A percentile compares a stretch with the other conserved stretches of the same genome.
These are phyloP conservation scores for Eciton burchellii DNA, from an alignment of 1,140 invertebrate genomes.

Conservation along the genomic window DNA sequence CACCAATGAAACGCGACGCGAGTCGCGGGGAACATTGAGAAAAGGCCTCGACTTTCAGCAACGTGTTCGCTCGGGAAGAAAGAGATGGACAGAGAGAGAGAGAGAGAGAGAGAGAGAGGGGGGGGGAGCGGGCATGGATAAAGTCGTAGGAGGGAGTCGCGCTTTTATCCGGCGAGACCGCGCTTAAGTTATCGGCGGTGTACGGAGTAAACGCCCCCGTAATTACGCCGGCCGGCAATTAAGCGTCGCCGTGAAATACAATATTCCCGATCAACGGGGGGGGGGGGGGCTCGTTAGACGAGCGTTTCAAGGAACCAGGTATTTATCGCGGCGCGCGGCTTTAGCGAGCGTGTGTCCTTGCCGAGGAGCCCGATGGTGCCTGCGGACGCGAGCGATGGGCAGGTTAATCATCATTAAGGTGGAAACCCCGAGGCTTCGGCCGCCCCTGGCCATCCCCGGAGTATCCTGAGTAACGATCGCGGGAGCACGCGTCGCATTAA, in stretches of 20 bases:
- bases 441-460: conserved; percentile 50
- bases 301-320: conserved; percentile 39
- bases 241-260: conserved; percentile 53
- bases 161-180: conserved; percentile 8
- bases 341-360: conserved; percentile 58
- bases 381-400: conserved; percentile 64
- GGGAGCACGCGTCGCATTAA: conserved; percentile 63
- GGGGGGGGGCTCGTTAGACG: conserved; percentile 28
- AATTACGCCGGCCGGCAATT: conserved; percentile 54
- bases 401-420: conserved; percentile 75
- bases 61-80: too few relatives aligned
- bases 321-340: conserved; percentile 44
- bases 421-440: conserved; percentile 58
- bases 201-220: conserved; percentile 37
- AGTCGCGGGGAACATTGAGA: too few relatives aligned
- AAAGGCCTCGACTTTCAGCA: too few relatives aligned
- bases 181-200: conserved; percentile 32
- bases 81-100: too few relatives aligned
- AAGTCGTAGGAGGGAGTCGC: neutral
- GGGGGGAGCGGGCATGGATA: neutral
- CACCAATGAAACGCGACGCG: too few relatives aligned
- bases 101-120: too few relatives aligned
- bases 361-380: conserved; percentile 38
- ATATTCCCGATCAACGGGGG: conserved; percentile 35
- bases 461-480: conserved; percentile 74